phyloP scores from a whole-genome alignment of 2,888 invertebrate species.

The Oscheius sp. region DNA sequence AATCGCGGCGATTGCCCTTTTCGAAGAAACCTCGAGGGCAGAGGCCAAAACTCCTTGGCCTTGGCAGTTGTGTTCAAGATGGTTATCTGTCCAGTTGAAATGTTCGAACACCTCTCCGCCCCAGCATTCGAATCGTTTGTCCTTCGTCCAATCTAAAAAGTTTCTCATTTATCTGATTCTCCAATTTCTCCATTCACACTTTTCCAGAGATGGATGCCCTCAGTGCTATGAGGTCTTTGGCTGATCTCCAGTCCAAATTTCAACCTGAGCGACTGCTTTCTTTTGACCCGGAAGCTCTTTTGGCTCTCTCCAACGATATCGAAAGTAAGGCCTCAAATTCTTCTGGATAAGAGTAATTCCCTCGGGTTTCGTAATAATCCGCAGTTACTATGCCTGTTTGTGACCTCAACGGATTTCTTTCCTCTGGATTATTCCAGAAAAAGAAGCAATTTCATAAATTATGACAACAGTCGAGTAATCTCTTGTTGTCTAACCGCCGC shows the following conservation, averaged over 20 bases:
- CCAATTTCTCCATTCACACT: not conserved
- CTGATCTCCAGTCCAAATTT: slow-evolving; percentile 26
- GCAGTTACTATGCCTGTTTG: not conserved
- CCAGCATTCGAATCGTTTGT: not conserved
- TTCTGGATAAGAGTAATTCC: not conserved
- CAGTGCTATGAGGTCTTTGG: slow-evolving; percentile 23
- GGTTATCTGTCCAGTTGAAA: slow-evolving; percentile 32
- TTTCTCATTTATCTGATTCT: slow-evolving; percentile 36
- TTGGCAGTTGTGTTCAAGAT: slow-evolving; percentile 34
- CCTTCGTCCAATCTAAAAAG: slow-evolving; percentile 28
- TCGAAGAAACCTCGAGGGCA: no score
- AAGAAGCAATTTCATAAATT: not conserved
- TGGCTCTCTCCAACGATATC: slow-evolving; percentile 17
- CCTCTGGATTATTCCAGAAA: not conserved
- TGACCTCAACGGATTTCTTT: not conserved
- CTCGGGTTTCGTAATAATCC: no score
- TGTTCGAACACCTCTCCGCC: slow-evolving; percentile 19
- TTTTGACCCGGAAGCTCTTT: slow-evolving; percentile 31
- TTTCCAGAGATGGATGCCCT: slow-evolving; percentile 32
- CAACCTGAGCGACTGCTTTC: slow-evolving; percentile 25
- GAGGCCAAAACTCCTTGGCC: not conserved
- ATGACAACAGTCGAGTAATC: no score
- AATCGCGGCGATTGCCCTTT: no score
- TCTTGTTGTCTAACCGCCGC: no score
- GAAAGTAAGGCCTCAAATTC: slow-evolving; percentile 3